phyloP scores from a whole-genome alignment of 2,113 vertebrate species.

The Labrus mixtus region DNA sequence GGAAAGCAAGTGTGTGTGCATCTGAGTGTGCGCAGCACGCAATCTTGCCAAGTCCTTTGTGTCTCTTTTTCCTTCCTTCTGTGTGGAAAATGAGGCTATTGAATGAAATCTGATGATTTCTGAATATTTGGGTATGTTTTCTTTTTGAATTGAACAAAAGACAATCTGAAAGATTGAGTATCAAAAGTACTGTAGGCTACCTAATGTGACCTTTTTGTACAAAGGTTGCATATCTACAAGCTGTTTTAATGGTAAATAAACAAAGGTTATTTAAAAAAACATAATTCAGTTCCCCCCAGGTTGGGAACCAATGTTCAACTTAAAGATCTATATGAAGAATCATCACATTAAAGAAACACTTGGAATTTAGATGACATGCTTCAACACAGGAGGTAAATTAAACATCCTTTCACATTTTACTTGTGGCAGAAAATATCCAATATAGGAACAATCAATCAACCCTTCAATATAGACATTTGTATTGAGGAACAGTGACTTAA shows the following conservation, averaged over 20 bases:
- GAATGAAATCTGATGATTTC: slow-evolving; percentile 40
- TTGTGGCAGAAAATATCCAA: slow-evolving; percentile 19
- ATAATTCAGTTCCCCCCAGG: slow-evolving; percentile 5
- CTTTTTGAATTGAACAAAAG: slow-evolving; percentile 10
- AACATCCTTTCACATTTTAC: slow-evolving; percentile 31
- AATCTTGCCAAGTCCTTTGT: slow-evolving; percentile 67
- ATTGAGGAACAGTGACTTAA: slow-evolving; percentile 3
- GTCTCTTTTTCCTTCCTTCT: slow-evolving; percentile 37
- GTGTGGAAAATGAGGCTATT: slow-evolving; percentile 33
- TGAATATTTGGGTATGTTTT: slow-evolving; percentile 3
- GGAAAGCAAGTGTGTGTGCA: slow-evolving; percentile 63
- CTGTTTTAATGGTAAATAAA: neutral
- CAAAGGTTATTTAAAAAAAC: neutral
- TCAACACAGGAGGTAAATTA: slow-evolving; percentile 43
- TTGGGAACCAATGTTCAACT: slow-evolving; percentile 13
- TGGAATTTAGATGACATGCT: slow-evolving; percentile 26
- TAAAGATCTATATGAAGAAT: slow-evolving; percentile 19
- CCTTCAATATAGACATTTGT: neutral
- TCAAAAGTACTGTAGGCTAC: neutral
- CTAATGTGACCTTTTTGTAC: neutral
- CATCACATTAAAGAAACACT: slow-evolving; percentile 7
- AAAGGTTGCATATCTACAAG: neutral
- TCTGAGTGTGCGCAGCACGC: slow-evolving; percentile 61
- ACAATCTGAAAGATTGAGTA: neutral
- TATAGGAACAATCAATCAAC: slow-evolving; percentile 31